Evolutionary conservation across 1,140 invertebrate species (phyloP).

Genomic region (Cotesia vestalis): DNA sequence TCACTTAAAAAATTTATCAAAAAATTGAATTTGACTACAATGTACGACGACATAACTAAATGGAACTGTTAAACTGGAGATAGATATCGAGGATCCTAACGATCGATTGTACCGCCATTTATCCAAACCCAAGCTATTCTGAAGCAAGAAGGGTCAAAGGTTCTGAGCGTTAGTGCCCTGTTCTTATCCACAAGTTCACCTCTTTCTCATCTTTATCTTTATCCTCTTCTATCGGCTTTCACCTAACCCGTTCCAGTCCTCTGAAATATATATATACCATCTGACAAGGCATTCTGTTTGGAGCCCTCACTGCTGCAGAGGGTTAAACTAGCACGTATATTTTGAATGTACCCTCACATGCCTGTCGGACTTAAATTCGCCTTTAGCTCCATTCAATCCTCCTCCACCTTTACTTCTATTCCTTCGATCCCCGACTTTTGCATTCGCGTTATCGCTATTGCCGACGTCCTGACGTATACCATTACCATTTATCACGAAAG

Average conservation of each 20-base stretch:
- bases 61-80: conserved; percentile 14
- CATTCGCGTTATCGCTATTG: conserved; percentile 49
- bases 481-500: conserved; percentile 57
- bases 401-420: not conserved
- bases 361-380: conserved; percentile 30
- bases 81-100: conserved; percentile 37
- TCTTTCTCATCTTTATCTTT: conserved; percentile 18
- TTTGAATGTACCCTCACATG: conserved; percentile 12
- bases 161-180: conserved; percentile 36
- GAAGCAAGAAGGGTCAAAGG: conserved; percentile 23
- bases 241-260: not conserved
- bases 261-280: not conserved
- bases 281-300: conserved; percentile 5
- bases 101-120: conserved; percentile 51
- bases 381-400: conserved; percentile 27
- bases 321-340: conserved; percentile 14
- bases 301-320: not conserved
- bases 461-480: conserved; percentile 48
- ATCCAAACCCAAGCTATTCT: conserved; percentile 49
- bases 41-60: not conserved
- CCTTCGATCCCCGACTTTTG: not conserved
- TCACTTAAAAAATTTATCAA: not conserved
- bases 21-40: too few species aligned
- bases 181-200: conserved; percentile 34
- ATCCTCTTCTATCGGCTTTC: not conserved